Percentiles rank a stretch among this genome's conserved stretches.
Conservation (phyloP, 2,113 vertebrate species). For the Bubo bubo region DNA sequence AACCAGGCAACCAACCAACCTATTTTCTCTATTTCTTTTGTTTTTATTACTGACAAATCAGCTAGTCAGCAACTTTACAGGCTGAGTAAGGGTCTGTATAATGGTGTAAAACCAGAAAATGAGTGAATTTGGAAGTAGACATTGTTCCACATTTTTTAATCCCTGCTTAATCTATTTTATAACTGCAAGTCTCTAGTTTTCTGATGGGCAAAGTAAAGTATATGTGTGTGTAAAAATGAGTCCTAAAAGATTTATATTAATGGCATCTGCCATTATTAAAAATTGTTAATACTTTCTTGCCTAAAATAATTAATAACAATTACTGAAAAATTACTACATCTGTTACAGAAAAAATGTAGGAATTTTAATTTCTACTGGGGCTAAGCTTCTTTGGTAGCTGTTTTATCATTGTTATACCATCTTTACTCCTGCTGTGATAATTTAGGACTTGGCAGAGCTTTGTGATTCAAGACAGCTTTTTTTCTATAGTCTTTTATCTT, state of each 20-base stretch:
- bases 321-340: background rate
- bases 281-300: background rate
- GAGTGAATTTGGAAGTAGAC: background rate
- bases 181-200: background rate
- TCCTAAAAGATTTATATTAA: background rate
- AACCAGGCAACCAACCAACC: background rate
- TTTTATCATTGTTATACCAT: slow-evolving; percentile 10
- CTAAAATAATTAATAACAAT: slow-evolving; percentile 1
- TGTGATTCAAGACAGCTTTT: background rate
- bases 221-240: background rate
- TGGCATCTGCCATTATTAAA: background rate
- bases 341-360: background rate
- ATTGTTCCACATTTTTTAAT: background rate
- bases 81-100: background rate
- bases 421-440: slow-evolving; percentile 16
- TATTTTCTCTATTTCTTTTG: background rate
- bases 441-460: background rate
- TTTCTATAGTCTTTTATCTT: background rate
- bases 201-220: background rate
- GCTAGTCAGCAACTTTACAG: background rate
- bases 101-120: background rate
- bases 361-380: background rate
- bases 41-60: background rate
- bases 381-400: background rate
- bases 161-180: background rate